Evolutionary conservation across 2,797 vertebrate genomes (phyloP).

Genomic region (Ctenosaura bakeri): DNA sequence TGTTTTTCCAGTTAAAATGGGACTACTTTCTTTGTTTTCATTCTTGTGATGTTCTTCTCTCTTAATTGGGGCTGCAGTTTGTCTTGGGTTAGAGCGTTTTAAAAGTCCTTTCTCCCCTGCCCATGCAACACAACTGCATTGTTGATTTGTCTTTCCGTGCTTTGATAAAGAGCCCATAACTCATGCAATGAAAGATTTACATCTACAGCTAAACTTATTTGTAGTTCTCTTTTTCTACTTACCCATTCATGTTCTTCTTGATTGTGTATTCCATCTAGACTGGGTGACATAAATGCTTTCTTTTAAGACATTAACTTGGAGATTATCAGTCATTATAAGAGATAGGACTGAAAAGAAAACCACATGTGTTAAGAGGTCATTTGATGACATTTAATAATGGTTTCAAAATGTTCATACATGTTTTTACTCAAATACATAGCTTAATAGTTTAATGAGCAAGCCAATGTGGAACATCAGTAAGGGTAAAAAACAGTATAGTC

Average conservation of each 20-base stretch:
- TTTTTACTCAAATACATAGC: background rate
- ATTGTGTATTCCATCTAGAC: background rate
- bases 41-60: background rate
- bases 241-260: background rate
- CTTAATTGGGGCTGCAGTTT: background rate
- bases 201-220: background rate
- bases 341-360: background rate
- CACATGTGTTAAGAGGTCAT: background rate
- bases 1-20: background rate
- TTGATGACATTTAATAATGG: background rate
- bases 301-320: background rate
- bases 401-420: background rate
- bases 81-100: background rate
- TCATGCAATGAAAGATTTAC: slow-evolving; percentile 2
- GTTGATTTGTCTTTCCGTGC: background rate
- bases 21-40: background rate
- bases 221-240: background rate
- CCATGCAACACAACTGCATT: background rate
- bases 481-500: background rate
- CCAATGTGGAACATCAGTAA: background rate
- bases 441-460: background rate
- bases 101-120: background rate
- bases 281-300: background rate
- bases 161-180: background rate
- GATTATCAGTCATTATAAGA: background rate